Evolutionary conservation across 2,797 vertebrate species (phyloP).

Genomic region (Molothrus ater): DNA sequence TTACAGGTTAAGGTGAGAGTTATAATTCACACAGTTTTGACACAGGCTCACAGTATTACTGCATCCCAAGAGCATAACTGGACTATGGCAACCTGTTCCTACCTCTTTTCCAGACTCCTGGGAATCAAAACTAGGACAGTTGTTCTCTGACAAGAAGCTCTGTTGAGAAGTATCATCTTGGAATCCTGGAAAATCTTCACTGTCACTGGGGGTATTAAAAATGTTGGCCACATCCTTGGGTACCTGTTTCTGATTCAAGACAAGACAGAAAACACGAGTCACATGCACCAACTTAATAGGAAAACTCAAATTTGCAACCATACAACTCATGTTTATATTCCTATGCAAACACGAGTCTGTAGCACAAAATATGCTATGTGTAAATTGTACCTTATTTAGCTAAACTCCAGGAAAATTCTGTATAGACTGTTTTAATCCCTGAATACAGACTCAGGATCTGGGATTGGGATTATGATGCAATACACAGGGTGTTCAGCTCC

Average conservation of each 20-base stretch:
- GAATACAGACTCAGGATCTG: neutral
- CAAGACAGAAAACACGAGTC: neutral
- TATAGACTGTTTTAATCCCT: neutral
- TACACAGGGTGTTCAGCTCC: neutral
- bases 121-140: constrained; percentile 32
- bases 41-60: neutral
- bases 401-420: neutral
- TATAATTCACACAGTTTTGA: neutral
- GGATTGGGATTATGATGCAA: rapidly evolving
- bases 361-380: neutral
- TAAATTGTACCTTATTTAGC: neutral
- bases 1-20: neutral
- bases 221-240: constrained; percentile 68
- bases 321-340: neutral
- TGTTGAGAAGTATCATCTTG: constrained; percentile 66
- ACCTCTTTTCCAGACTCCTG: constrained; percentile 66
- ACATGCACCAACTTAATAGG: neutral
- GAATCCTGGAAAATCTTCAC: constrained; percentile 75
- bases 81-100: neutral
- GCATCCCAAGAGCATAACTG: neutral
- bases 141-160: constrained; percentile 60
- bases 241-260: constrained; percentile 69
- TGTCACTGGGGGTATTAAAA: constrained; percentile 72
- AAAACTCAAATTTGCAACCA: neutral
- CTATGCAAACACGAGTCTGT: neutral